Evolutionary conservation across 2,113 vertebrate species (phyloP), one percentile per base, ranked within the genome.

Genomic region (Gasterosteus nipponicus): DNA sequence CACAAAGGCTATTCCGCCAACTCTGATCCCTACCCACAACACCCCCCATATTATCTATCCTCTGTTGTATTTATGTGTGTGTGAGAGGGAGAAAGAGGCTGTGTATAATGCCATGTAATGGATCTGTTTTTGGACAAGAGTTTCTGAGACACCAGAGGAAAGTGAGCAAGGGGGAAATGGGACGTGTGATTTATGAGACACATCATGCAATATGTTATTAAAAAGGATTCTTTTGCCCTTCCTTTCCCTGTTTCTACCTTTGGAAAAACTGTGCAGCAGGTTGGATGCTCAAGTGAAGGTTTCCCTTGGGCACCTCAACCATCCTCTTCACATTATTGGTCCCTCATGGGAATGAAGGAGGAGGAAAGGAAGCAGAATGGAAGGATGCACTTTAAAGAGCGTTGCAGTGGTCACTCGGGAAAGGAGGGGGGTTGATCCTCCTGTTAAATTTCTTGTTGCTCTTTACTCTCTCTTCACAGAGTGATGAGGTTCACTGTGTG

Each of bases 401-500:
- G 33, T 61, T 80, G 49, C 49, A 47, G 72, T 70, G 78, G 84
- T 87, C 85, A 89, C 81, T 87, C 80, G 73, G 89, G 87, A 77
- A 86, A 77, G 60, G 12, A 18, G 18, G 74, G 62, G 67, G 66
- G 60, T 10, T 2, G 39, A 59, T 72, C 59, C 78, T 79, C 86
- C 53, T 71, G 83, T 89, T 85, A 85, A 73, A 74, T 82, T 85
- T 88, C 68, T 83, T 75, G 69, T 85, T 51, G 7, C 66, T 83
- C 75, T 82, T 85, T 46, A 9, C 66, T 83, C 75, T 82, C 82
- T 44, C 63, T 66, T 75, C 46, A 47, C 78, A 89, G 76, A 88
- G 85, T 92, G 87, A 93, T 92, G 90, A 88, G 80, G 79, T 89
- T 91, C 78, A 73, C 86, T 90, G 87, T 69, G 85, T 77, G 75